Conservation (phyloP, 2,797 vertebrate species). For the Onychomys torridus region DNA sequence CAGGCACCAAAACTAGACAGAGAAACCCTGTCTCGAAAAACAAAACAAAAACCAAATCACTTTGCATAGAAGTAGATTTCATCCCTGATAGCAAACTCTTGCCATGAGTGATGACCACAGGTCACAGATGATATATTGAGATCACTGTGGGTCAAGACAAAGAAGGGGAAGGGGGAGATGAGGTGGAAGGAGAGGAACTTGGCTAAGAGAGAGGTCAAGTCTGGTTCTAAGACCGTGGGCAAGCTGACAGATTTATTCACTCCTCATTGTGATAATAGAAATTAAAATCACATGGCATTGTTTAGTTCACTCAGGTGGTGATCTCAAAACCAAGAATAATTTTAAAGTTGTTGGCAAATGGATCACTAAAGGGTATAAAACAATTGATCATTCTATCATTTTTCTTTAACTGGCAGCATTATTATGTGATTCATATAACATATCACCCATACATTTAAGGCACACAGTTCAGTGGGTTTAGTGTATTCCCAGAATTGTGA, state of each 20-base stretch:
- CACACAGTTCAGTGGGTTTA: rapidly evolving
- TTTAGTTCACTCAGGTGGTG: not conserved
- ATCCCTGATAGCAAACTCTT: not conserved
- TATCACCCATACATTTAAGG: not conserved
- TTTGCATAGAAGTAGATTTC: not conserved
- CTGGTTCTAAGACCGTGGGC: not conserved
- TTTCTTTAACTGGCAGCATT: not conserved
- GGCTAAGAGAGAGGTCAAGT: not conserved
- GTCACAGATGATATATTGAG: not conserved
- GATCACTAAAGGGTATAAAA: not conserved
- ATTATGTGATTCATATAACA: not conserved
- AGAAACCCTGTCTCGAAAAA: no score
- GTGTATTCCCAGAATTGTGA: not conserved
- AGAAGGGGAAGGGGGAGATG: not conserved
- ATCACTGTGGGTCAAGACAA: not conserved
- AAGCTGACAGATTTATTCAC: not conserved
- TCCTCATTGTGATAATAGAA: not conserved
- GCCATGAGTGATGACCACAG: rapidly evolving
- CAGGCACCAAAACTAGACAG: no score
- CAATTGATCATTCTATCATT: not conserved
- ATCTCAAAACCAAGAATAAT: not conserved
- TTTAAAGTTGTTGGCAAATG: conserved; percentile 21
- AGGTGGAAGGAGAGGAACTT: not conserved
- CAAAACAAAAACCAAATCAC: no score
- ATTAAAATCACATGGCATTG: not conserved